These are phyloP conservation scores for Microctenopoma lineatum DNA, from an alignment of 2,797 vertebrate genomes.

Conservation along the genomic window DNA sequence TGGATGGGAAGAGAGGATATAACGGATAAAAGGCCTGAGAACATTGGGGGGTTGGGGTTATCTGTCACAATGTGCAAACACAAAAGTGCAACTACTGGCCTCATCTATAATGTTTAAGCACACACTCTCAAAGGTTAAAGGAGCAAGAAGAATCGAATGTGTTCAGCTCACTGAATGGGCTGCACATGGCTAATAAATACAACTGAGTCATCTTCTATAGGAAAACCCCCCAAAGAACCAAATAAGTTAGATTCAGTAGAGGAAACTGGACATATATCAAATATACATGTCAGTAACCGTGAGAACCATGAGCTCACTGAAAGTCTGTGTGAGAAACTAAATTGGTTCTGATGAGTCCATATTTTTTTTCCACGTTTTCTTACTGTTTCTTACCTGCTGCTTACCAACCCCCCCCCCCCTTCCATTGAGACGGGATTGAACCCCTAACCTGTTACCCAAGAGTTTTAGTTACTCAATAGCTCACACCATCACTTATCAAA, in stretches of 20 bases:
- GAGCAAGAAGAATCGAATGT: background rate
- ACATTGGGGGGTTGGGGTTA: constrained; percentile 12
- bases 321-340: no score
- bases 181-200: no score
- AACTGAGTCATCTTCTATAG: no score
- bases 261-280: no score
- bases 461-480: constrained; percentile 64
- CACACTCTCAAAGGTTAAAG: background rate
- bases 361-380: background rate
- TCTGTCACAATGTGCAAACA: constrained; percentile 53
- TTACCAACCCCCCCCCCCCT: no score
- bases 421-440: background rate
- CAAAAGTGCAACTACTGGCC: constrained; percentile 29
- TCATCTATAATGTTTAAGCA: constrained; percentile 24
- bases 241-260: no score
- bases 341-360: no score
- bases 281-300: no score
- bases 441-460: constrained; percentile 42
- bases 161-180: no score
- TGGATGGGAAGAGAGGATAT: background rate
- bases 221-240: no score
- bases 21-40: background rate
- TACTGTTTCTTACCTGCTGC: background rate
- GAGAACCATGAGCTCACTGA: no score
- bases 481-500: constrained; percentile 63